Base-by-base conservation (phyloP, 2,888 invertebrate species). In the Trichogramma dendrolimi region DNA sequence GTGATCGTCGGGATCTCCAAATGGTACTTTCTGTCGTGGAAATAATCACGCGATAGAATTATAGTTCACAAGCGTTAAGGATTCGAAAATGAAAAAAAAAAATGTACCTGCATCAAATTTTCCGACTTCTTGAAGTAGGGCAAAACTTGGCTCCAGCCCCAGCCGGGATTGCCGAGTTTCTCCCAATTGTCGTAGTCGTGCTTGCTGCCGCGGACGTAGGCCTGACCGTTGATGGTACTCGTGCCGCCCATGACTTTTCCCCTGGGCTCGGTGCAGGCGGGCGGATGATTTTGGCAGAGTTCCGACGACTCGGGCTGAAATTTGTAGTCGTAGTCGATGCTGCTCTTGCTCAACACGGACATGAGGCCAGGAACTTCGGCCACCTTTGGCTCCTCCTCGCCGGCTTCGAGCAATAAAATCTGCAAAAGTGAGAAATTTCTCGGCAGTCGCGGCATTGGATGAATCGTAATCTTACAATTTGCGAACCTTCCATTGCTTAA, bases 331-430 rank as follows among this genome's bases (percentile, higher is more conserved):
- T 58, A 58, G n/a, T 61, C 61, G 6, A 61, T 54, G n/a, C 44
- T 61, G 27, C 61, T 61, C 6, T 38, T 40, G 1, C n/a, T 14
- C 6, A 61, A 49, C 7, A 58, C 6, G 47, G 39, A 49, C 6
- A 14, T 14, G 4, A 52, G 39, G 1, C 57, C 61, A 1, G 61
- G 61, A 4, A 48, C 49, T 11, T 61, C 57, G 4, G 57, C 47
- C 7, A 58, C 44, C 4, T 48, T 0, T 54, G 57, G 61, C 11
- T 61, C 47, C n/a, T 61, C 61, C 6, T 49, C 58, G 14, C 61
- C 61, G n/a, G 58, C 47, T 58, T 61, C 61, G 48, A 61, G 6
- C n/a, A 61, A 44, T 4, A 61, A 40, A 10, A 61, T n/a, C 61
- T 58, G 6, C 10, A 51, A 60, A 39, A 42, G 7, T 51, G 38